Evolutionary conservation across 2,888 invertebrate genomes (phyloP).

Genomic region (Epirrita christyi): DNA sequence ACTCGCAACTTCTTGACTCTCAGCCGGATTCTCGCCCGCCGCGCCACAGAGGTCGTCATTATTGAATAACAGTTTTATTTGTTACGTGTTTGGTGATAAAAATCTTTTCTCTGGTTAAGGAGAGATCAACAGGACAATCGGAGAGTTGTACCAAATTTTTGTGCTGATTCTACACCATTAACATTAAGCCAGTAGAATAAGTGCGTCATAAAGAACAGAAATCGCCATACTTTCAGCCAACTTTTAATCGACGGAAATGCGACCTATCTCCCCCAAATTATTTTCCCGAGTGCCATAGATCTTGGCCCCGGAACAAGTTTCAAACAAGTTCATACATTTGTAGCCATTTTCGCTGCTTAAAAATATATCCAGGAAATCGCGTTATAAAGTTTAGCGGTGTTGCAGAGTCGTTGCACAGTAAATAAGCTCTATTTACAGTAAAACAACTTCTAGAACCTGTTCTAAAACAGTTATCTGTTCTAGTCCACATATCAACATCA

Average conservation of each 20-base stretch:
- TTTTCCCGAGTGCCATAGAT: constrained; percentile 17
- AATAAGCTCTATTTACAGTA: constrained; percentile 4
- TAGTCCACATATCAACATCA: too few species aligned
- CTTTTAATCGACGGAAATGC: constrained; percentile 33
- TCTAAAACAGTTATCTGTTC: too few species aligned
- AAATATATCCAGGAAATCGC: constrained; percentile 43
- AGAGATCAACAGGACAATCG: too few species aligned
- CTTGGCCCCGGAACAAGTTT: constrained; percentile 22
- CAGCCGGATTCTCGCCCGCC: too few species aligned
- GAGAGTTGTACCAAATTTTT: too few species aligned
- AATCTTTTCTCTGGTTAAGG: too few species aligned
- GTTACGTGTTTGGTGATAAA: too few species aligned
- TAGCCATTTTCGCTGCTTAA: constrained; percentile 28
- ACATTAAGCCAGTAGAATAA: constrained; percentile 13
- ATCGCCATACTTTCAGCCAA: constrained; percentile 30
- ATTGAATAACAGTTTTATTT: too few species aligned
- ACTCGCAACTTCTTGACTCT: too few species aligned
- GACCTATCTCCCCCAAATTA: constrained; percentile 30
- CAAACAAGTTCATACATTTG: constrained; percentile 33
- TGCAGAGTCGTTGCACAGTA: constrained; percentile 29
- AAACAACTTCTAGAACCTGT: background rate
- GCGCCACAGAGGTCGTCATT: too few species aligned
- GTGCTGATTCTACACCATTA: constrained; percentile 7
- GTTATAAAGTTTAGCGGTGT: constrained; percentile 45
- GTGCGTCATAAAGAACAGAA: constrained; percentile 17